Evolutionary conservation across 1,140 invertebrate genomes (phyloP), one percentile per base, ranked within the genome.

Genomic region (Thalassaphorura encarpata): DNA sequence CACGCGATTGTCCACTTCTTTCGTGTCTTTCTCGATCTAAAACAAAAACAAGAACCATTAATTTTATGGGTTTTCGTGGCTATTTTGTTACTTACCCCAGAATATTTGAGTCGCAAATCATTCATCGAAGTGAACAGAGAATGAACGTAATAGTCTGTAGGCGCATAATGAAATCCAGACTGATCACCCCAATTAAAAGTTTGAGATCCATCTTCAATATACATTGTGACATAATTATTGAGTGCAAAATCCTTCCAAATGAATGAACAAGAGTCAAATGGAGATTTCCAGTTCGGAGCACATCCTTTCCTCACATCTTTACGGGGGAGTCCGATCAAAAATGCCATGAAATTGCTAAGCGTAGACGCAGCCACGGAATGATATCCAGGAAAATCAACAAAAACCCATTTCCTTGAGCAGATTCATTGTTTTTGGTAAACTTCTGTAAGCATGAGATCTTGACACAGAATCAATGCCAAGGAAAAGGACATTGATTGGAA

Each of bases 181-280:
- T 70, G 71, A 0, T 63, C 51, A 58, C 72, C 76, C 49, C 75
- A 76, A 64, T 76, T 77, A 8, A 75, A 71, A 23, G 71, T 72
- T 23, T 75, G 75, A 19, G 59, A 57, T 1, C 68, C 67, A 55
- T 78, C 76, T 66, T 78, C 77, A 4, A 69, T 70, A 50, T 71
- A 76, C 27, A 75, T 65, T 15, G 77, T 78, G n/a, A 69, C 45
- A 54, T 76, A 78, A 1, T 74, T 73, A 24, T 64, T 49, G 0
- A 64, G 28, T 2, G 69, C 68, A 63, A 72, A 77, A 42, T 73
- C 66, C 46, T 76, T 75, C 76, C 76, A 78, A 18, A 77, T 69
- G 45, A 77, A 73, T 5, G 69, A 56, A 53, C 69, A 72, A 19
- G 23, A 15, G 24, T 48, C 53, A 24, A 23, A 55, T 2, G 43